A percentile compares a stretch with the other conserved stretches of the same genome.
These are phyloP conservation scores for Hypotaenidia okinawae DNA, from an alignment of 2,797 vertebrate genomes.

Conservation along the genomic window DNA sequence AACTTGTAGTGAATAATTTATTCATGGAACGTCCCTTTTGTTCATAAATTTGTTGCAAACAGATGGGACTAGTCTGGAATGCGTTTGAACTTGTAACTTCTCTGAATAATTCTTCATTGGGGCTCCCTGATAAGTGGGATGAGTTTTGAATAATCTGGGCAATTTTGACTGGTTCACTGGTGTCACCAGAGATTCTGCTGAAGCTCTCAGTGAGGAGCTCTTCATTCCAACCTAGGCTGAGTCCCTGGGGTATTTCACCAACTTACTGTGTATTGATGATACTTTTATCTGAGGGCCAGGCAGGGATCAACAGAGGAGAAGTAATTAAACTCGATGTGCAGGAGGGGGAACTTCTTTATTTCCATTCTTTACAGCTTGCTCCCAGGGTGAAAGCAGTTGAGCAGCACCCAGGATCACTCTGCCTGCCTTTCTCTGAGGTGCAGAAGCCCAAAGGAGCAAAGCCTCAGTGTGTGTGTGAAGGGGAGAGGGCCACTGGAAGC, in stretches of 20 bases:
- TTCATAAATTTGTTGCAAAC: conserved; percentile 25
- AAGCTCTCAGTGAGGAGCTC: background rate
- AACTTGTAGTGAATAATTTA: conserved; percentile 23
- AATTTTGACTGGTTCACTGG: background rate
- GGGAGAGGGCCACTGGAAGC: background rate
- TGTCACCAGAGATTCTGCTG: background rate
- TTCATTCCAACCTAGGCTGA: background rate
- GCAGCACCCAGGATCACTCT: background rate
- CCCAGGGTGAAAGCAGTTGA: background rate
- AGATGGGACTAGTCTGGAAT: background rate
- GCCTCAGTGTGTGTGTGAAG: fast-evolving
- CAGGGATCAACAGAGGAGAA: background rate
- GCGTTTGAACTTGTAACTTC: conserved; percentile 16
- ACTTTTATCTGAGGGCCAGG: background rate
- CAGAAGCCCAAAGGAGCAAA: background rate
- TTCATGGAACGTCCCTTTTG: conserved; percentile 15
- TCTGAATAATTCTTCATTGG: background rate
- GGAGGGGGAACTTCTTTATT: background rate
- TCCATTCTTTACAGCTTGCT: background rate
- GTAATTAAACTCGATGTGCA: background rate
- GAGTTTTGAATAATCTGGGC: background rate
- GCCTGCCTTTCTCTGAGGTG: background rate
- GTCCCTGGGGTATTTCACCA: background rate
- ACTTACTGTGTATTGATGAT: background rate
- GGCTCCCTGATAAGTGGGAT: background rate